Conservation (phyloP, 2,888 invertebrate genomes). For the Agrilus biguttatus region DNA sequence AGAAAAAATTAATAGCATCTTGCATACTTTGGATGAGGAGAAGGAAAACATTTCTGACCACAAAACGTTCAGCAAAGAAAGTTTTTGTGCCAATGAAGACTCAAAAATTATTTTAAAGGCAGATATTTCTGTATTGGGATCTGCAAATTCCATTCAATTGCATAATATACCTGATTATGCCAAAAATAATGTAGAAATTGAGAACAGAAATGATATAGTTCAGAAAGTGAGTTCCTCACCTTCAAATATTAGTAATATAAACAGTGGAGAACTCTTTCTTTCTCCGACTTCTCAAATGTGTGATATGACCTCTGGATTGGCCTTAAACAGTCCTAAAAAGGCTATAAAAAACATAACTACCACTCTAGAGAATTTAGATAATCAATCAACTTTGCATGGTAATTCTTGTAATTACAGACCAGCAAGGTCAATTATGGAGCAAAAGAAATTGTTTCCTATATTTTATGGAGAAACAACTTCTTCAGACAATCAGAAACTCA, state of each 20-base stretch:
- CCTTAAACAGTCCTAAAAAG: conserved; percentile 34
- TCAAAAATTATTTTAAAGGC: conserved; percentile 14
- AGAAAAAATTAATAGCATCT: conserved; percentile 12
- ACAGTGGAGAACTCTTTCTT: conserved; percentile 19
- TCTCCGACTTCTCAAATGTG: conserved; percentile 38
- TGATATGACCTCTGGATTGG: conserved; percentile 34
- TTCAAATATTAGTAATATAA: background rate
- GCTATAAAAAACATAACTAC: conserved; percentile 19
- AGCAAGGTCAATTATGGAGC: conserved; percentile 9
- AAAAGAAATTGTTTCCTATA: conserved; percentile 32
- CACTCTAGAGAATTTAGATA: conserved; percentile 15
- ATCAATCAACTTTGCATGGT: conserved; percentile 4
- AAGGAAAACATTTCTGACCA: conserved; percentile 23
- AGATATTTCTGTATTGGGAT: conserved; percentile 15
- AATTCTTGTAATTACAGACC: conserved; percentile 11
- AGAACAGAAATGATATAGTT: conserved; percentile 7
- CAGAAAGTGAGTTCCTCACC: background rate
- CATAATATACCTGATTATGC: conserved; percentile 10
- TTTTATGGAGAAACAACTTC: conserved; percentile 21
- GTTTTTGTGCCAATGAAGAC: conserved; percentile 7
- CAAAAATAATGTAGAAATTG: conserved; percentile 3
- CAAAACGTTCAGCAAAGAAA: conserved; percentile 4
- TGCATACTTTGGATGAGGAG: conserved; percentile 26
- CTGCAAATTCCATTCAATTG: conserved; percentile 18
- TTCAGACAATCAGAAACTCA: conserved; percentile 9